Conservation (phyloP, 2,797 vertebrate genomes). For the Pithecia hirsuta region DNA sequence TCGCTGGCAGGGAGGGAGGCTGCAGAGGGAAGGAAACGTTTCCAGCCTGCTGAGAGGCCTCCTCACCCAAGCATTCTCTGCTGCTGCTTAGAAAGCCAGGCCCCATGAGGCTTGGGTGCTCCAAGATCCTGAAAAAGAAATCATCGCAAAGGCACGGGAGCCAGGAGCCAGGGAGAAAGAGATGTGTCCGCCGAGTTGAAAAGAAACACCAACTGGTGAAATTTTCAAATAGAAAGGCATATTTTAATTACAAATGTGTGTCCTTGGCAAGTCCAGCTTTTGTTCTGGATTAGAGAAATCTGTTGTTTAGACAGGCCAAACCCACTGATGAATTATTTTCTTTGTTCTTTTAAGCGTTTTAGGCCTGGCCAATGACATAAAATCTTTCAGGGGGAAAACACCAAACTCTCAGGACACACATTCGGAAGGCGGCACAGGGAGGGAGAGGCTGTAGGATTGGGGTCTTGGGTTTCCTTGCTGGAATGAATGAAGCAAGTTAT, state of each 20-base stretch:
- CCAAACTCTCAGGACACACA: neutral
- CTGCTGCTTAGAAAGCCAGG: neutral
- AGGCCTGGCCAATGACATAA: neutral
- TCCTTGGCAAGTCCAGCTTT: neutral
- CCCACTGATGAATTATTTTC: neutral
- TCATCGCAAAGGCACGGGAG: neutral
- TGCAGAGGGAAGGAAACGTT: neutral
- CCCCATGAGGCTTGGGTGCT: neutral
- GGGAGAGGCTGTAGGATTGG: neutral
- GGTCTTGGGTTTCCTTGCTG: too few species aligned
- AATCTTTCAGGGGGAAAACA: neutral
- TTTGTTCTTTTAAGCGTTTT: slow-evolving; percentile 29
- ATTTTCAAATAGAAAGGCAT: neutral
- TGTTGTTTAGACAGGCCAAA: neutral
- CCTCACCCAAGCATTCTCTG: neutral
- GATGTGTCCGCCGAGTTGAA: neutral
- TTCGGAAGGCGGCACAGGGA: neutral
- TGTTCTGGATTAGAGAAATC: neutral
- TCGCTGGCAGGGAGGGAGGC: neutral
- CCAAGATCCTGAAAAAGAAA: neutral
- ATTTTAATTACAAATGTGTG: neutral
- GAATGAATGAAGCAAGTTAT: neutral
- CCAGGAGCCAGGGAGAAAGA: neutral
- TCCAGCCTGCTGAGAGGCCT: neutral
- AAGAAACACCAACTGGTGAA: neutral